A percentile compares a stretch with the other conserved stretches of the same genome.
These are phyloP conservation scores for Agrotis segetum DNA, from an alignment of 2,888 invertebrate species.

Conservation along the genomic window DNA sequence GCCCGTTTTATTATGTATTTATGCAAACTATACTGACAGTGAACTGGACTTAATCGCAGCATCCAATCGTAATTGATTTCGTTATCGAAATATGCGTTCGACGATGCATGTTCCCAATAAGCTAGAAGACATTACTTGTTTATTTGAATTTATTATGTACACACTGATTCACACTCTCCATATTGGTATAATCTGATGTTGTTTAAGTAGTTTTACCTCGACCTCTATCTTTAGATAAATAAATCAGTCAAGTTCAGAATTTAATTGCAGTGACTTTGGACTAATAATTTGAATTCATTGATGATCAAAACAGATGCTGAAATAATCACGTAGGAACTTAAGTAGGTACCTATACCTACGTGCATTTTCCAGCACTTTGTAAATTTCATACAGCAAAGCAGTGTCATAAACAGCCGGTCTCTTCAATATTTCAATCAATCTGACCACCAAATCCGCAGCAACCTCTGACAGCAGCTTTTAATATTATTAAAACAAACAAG, in stretches of 20 bases:
- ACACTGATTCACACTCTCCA: conserved; percentile 40
- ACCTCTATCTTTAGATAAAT: neutral
- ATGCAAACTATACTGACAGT: conserved; percentile 78
- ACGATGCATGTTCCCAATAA: conserved; percentile 63
- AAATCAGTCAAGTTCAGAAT: neutral
- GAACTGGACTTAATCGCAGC: conserved; percentile 76
- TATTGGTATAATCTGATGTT: neutral
- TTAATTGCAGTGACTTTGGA: neutral
- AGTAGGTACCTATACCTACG: too few relatives aligned
- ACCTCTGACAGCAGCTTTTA: conserved; percentile 57
- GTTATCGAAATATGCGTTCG: conserved; percentile 73
- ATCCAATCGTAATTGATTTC: conserved; percentile 77
- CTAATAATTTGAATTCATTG: neutral
- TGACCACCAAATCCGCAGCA: conserved; percentile 22
- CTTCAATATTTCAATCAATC: conserved; percentile 33
- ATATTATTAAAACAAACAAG: conserved; percentile 64
- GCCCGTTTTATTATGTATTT: conserved; percentile 78
- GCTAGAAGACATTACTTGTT: conserved; percentile 30
- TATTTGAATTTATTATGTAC: conserved; percentile 37
- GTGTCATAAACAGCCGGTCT: neutral
- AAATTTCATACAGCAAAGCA: neutral
- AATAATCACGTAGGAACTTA: too few relatives aligned
- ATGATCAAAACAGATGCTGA: too few relatives aligned
- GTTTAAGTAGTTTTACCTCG: neutral
- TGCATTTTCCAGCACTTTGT: neutral